Base-by-base conservation (phyloP, 2,888 invertebrate genomes). In the Silvanus unidentatus region DNA sequence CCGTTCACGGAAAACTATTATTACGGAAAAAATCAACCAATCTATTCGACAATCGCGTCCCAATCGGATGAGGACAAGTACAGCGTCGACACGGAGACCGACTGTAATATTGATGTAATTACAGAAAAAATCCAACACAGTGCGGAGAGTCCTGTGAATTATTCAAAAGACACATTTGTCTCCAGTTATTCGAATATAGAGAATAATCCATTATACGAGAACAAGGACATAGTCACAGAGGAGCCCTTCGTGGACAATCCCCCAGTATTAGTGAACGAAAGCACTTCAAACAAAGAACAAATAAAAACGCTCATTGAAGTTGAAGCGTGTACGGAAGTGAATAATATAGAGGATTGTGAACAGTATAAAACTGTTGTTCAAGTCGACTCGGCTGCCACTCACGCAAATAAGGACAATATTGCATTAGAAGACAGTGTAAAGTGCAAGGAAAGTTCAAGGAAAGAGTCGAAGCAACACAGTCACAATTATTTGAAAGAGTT, bases 401-500 rank as follows among this genome's bases (percentile, higher is more conserved):
- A 13, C 5, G 16, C 34, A 11, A 50, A 55, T 27, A 53, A 55
- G n/a, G 50, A 45, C 27, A 47, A 55, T 37, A 44, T 39, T 37
- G 57, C 41, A 36, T 30, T 54, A 34, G 53, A 59, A 32, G 52
- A 51, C 13, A 44, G 49, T 15, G 8, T 22, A 5, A 22, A 22
- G 8, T 8, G 22, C 3, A 22, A 22, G 8, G 8, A 3, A 22
- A 11, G 12, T 32, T 5, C 5, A 12, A 50, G 50, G n/a, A 61
- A 58, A 11, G 63, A 66, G 49, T 53, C 53, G 16, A 69, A 66
- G 52, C 61, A 64, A 41, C 71, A 71, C 54, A 69, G 70, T 50
- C 71, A 72, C 42, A 72, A 68, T 42, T 72, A 72, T 46, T 52
- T 72, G 22, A 66, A 60, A 45, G 72, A 72, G 45, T 69, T 72